Percentiles rank a stretch among this genome's conserved stretches.
Evolutionary conservation across 2,113 vertebrate species (phyloP).

Genomic region (Salvelinus fontinalis): DNA sequence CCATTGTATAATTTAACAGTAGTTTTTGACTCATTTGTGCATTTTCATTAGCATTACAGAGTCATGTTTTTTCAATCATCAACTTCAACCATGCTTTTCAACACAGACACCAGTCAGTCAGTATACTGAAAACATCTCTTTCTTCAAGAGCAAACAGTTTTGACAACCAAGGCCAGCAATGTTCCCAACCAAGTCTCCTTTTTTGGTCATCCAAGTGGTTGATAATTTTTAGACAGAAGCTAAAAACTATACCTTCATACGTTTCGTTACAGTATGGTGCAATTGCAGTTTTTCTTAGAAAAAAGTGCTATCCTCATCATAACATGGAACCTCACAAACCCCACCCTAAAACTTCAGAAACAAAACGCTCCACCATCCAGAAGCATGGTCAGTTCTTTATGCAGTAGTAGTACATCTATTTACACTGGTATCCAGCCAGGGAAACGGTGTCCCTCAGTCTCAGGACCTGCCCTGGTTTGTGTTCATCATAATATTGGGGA

Average conservation of each 20-base stretch:
- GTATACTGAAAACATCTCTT: slow-evolving; percentile 40
- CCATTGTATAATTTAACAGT: slow-evolving; percentile 28
- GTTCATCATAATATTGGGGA: slow-evolving; percentile 95
- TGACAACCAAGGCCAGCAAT: slow-evolving; percentile 68
- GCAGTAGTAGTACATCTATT: slow-evolving; percentile 46
- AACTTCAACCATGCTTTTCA: slow-evolving; percentile 53
- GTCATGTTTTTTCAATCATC: slow-evolving; percentile 30
- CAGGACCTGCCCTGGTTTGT: slow-evolving; percentile 83
- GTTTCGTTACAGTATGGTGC: slow-evolving; percentile 36
- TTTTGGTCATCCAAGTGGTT: slow-evolving; percentile 64
- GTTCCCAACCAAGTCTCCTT: slow-evolving; percentile 50
- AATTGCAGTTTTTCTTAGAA: slow-evolving; percentile 42
- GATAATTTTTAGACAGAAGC: slow-evolving; percentile 9
- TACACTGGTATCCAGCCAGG: slow-evolving; percentile 42
- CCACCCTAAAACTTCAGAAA: slow-evolving; percentile 16
- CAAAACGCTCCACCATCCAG: slow-evolving; percentile 24
- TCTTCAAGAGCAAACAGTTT: slow-evolving; percentile 53
- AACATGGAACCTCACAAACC: slow-evolving; percentile 1
- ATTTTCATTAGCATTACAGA: slow-evolving; percentile 38
- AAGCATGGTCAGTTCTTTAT: slow-evolving; percentile 46
- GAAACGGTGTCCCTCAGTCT: slow-evolving; percentile 44
- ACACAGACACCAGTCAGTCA: slow-evolving; percentile 45
- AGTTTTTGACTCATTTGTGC: slow-evolving; percentile 33
- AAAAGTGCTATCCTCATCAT: slow-evolving; percentile 49
- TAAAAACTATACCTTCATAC: slow-evolving; percentile 31